These are phyloP conservation scores for Sternotherus odoratus DNA, from an alignment of 2,797 vertebrate genomes.

Conservation along the genomic window DNA sequence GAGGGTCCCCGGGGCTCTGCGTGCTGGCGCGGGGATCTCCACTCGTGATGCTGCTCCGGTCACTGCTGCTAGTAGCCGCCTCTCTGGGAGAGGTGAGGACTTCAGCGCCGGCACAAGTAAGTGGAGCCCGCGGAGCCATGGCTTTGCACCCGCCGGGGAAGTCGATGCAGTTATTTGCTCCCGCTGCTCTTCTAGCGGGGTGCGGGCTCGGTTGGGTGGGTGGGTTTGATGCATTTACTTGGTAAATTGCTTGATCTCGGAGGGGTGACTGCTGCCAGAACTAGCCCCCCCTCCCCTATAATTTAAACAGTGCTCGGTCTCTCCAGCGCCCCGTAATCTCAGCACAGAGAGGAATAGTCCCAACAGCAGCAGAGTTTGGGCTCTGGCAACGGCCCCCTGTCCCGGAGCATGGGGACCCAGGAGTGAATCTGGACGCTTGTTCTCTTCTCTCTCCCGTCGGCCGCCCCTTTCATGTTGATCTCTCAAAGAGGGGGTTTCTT, in stretches of 20 bases:
- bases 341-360: neutral
- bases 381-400: neutral
- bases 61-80: constrained; percentile 85
- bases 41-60: constrained; percentile 91
- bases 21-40: no score
- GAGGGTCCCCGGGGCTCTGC: no score
- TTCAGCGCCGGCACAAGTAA: constrained; percentile 88
- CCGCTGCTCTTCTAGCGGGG: neutral
- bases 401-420: neutral
- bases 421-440: constrained; percentile 21
- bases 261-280: no score
- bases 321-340: neutral
- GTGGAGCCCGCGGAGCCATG: constrained; percentile 21
- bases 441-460: neutral
- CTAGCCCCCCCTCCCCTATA: no score
- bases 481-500: neutral
- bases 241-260: no score
- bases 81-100: constrained; percentile 83
- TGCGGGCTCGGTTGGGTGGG: no score
- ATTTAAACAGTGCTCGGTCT: neutral
- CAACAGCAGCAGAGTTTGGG: neutral
- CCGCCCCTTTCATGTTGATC: neutral
- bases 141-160: no score
- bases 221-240: no score
- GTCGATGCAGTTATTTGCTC: constrained; percentile 40